phyloP scores from a whole-genome alignment of 2,888 invertebrate genomes.

The Odontomyia ornata region DNA sequence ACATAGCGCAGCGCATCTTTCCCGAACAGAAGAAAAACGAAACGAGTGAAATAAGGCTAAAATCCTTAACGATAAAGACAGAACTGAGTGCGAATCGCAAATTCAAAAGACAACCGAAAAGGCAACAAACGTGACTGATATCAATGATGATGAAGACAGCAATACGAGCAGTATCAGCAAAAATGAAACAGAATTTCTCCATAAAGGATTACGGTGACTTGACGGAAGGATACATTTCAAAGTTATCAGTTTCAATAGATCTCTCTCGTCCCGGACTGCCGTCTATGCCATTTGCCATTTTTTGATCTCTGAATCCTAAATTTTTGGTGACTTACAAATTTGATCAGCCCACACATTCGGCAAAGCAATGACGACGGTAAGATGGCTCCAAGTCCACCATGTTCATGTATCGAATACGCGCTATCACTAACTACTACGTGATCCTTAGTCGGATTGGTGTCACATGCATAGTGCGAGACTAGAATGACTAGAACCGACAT shows the following conservation, averaged over 20 bases:
- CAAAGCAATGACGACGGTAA: background rate
- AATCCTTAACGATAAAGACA: conserved; percentile 23
- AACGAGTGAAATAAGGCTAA: conserved; percentile 19
- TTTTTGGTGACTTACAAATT: conserved; percentile 45
- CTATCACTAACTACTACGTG: conserved; percentile 40
- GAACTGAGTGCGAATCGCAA: conserved; percentile 29
- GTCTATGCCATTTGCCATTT: conserved; percentile 5
- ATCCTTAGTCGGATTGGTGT: conserved; percentile 32
- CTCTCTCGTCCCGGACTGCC: background rate
- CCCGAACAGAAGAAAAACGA: conserved; percentile 16
- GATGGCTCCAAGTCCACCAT: background rate
- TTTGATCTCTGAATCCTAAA: conserved; percentile 43
- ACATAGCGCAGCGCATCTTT: conserved; percentile 17
- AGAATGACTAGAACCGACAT: background rate
- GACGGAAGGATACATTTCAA: conserved; percentile 45
- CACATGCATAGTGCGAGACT: background rate
- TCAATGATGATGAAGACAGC: conserved; percentile 42
- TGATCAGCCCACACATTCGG: conserved; percentile 40
- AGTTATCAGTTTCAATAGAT: conserved; percentile 45
- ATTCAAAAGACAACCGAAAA: conserved; percentile 34
- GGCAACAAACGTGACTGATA: conserved; percentile 43
- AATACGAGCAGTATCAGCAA: conserved; percentile 8
- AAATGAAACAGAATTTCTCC: conserved; percentile 33
- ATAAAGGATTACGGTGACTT: conserved; percentile 44
- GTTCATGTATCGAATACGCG: conserved; percentile 18